Evolutionary conservation across 2,113 vertebrate species (phyloP).

Genomic region (Plotosus lineatus): DNA sequence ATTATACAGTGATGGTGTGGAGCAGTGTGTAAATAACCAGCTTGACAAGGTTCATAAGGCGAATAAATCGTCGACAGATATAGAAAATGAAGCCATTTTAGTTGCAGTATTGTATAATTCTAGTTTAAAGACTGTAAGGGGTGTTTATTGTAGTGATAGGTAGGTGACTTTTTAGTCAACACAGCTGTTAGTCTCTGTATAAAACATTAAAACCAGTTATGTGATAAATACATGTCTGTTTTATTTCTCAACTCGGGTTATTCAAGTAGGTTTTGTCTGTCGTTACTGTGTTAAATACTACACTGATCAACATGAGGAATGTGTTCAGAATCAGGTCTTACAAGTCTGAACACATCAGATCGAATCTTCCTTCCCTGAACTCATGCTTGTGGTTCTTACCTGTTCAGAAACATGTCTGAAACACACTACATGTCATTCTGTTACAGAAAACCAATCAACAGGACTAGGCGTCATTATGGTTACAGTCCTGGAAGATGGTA

Average conservation of each 20-base stretch:
- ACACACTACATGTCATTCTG: neutral
- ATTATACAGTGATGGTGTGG: neutral
- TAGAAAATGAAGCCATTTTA: neutral
- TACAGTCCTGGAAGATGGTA: neutral
- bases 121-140: neutral
- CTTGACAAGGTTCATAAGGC: neutral
- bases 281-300: neutral
- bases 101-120: neutral
- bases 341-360: constrained; percentile 8
- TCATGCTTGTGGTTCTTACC: neutral
- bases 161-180: neutral
- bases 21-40: neutral
- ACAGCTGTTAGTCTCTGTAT: neutral
- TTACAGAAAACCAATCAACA: neutral
- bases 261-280: neutral
- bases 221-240: neutral
- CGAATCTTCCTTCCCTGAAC: neutral
- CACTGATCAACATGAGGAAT: neutral
- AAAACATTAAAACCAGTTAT: neutral
- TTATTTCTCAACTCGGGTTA: neutral
- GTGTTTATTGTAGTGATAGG: neutral
- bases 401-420: neutral
- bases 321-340: constrained; percentile 18
- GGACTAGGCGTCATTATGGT: neutral
- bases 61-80: neutral